Base-by-base conservation (phyloP, 2,113 vertebrate species). In the Leptocoma aspasia region DNA sequence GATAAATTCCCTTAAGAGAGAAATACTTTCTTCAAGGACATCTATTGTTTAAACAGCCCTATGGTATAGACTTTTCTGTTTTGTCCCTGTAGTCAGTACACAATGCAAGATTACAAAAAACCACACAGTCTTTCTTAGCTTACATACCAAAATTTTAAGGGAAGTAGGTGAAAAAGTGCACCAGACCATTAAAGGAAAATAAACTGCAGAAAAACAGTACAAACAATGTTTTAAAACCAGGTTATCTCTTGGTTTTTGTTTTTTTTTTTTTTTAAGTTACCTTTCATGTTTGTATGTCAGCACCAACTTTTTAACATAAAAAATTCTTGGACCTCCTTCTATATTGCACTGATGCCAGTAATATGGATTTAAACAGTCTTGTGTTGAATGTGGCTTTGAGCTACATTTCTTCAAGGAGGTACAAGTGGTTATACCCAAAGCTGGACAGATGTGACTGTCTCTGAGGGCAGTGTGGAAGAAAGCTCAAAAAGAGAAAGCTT, bases 11-110 rank as follows among this genome's bases (percentile, higher is more conserved):
- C 76, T 73, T 89, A 92, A 49, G 77, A 47, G 6, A 86, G 37
- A 80, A 86, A 81, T 82, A 24, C 4, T 56, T 93, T 78, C 59
- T 93, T 90, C 47, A 91, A 94, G 89, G 85, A 78, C 57, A 82
- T 8, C 11, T 45, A 12, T 16, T 86, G 9, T 68, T 92, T 63
- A 54, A 89, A 78, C 9, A 69, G 39, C 4, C 9, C 19, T 20
- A 26, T 35, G 9, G 28, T 82, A 35, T 56, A 26, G 8, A 9
- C 14, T 66, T 91, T 61, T 65, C 64, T 70, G 33, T 24, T 68
- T 77, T 82, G 14, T 53, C 13, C 41, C 13, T 53, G 14, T 37
- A 87, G 41, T 91, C 39, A 39, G 35, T 49, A 69, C 16, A 66
- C 12, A 68, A 11, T 3, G 2, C 9, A 86, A 88, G 7, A 42